Percentiles rank a stretch among this genome's conserved stretches.
These are phyloP conservation scores for Plagodis pulveraria DNA, from an alignment of 2,888 invertebrate species.

Conservation along the genomic window DNA sequence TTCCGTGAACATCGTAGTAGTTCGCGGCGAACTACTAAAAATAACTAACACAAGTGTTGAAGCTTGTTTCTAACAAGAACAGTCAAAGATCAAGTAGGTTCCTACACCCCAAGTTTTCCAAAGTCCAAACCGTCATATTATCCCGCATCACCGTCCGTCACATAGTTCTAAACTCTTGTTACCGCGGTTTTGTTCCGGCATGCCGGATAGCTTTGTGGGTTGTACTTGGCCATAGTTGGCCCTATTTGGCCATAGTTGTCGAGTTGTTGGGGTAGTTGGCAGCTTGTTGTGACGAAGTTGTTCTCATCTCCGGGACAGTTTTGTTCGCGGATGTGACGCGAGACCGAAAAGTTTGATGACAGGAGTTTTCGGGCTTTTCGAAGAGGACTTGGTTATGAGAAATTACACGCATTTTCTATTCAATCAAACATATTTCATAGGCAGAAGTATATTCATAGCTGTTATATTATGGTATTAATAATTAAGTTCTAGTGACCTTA, in stretches of 20 bases:
- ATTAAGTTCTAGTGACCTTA: no score
- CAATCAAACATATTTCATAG: no score
- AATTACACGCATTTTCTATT: no score
- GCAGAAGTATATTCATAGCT: no score
- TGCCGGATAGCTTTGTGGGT: conserved; percentile 12
- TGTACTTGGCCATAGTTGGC: conserved; percentile 19
- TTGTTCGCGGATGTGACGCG: conserved; percentile 15
- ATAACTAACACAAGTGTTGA: no score
- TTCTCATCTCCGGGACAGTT: conserved; percentile 9
- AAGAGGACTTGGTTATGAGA: no score
- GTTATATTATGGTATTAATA: no score
- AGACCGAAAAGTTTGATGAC: conserved; percentile 19
- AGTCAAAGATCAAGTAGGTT: neutral
- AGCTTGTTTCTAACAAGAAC: no score
- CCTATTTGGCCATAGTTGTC: conserved; percentile 17
- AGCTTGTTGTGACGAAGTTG: conserved; percentile 24
- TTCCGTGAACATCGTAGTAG: no score
- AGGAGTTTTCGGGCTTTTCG: neutral
- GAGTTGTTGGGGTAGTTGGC: conserved; percentile 5
- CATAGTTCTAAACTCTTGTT: conserved; percentile 23
- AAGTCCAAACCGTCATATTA: conserved; percentile 10
- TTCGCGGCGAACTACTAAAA: no score
- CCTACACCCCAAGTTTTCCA: conserved; percentile 4
- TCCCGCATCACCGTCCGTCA: conserved; percentile 12
- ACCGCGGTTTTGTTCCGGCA: conserved; percentile 17